Percentiles rank a stretch among this genome's conserved stretches.
Conservation (phyloP, 1,140 invertebrate genomes). For the Drosophila albomicans region DNA sequence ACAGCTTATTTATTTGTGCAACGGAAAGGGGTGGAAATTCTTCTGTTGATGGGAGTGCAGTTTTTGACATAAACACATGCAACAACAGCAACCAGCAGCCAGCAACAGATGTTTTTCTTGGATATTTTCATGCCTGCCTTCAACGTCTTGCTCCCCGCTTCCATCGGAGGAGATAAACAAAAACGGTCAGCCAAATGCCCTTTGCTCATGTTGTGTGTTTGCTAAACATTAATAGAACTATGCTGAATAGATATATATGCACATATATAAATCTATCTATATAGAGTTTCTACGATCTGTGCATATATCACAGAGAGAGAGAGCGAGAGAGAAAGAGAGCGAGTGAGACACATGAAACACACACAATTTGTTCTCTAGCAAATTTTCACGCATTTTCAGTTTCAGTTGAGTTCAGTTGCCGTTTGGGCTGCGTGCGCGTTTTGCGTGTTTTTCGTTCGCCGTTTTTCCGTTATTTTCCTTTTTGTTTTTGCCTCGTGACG, state of each 20-base stretch:
- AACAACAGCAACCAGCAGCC: not conserved
- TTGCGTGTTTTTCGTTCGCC: constrained; percentile 8
- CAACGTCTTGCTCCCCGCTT: not conserved
- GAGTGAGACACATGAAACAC: not conserved
- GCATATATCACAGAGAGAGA: constrained; percentile 33
- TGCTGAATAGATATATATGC: constrained; percentile 27
- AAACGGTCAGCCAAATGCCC: constrained; percentile 35
- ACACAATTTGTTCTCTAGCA: constrained; percentile 56
- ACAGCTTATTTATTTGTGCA: constrained; percentile 39
- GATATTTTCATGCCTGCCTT: constrained; percentile 9
- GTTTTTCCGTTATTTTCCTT: constrained; percentile 36
- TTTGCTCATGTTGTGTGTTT: constrained; percentile 52
- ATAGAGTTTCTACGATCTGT: constrained; percentile 25
- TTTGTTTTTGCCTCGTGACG: constrained; percentile 35
- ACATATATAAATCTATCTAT: constrained; percentile 19
- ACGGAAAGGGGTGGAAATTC: constrained; percentile 9
- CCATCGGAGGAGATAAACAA: constrained; percentile 54
- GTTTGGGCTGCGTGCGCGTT: constrained; percentile 49
- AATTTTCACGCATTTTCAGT: constrained; percentile 76
- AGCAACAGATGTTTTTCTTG: constrained; percentile 41
- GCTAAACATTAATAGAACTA: constrained; percentile 76
- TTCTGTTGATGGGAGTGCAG: constrained; percentile 22
- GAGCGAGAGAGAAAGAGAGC: constrained; percentile 28
- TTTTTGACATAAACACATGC: constrained; percentile 50
- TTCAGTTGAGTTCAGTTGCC: constrained; percentile 71